Conservation (phyloP, 2,888 invertebrate species). For the Dyspetes luteomarginatus region DNA sequence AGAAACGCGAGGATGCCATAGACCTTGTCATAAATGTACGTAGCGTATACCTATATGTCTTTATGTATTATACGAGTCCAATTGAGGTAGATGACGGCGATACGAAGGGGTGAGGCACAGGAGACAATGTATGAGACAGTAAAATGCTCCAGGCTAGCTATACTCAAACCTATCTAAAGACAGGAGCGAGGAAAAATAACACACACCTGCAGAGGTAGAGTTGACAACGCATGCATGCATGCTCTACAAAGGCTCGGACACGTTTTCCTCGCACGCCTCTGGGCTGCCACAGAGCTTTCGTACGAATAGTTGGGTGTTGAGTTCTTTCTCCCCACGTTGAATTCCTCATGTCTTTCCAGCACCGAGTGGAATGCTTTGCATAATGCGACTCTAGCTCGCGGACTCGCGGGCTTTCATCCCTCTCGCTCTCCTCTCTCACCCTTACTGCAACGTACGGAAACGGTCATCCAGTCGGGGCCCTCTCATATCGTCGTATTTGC, state of each 20-base stretch:
- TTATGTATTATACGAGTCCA: background rate
- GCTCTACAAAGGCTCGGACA: constrained; percentile 27
- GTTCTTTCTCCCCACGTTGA: constrained; percentile 68
- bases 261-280: constrained; percentile 32
- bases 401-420: constrained; percentile 28
- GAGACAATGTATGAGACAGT: constrained; percentile 18
- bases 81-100: background rate
- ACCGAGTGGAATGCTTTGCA: constrained; percentile 79
- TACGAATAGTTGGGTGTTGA: constrained; percentile 77
- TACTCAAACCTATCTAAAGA: background rate
- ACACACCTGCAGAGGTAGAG: constrained; percentile 18
- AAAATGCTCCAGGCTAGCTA: too few species aligned
- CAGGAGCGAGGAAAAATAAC: constrained; percentile 38
- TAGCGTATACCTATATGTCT: background rate
- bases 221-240: constrained; percentile 34
- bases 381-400: constrained; percentile 73
- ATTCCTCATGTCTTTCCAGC: constrained; percentile 73
- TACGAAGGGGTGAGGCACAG: constrained; percentile 7
- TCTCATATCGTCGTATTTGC: background rate
- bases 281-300: constrained; percentile 23
- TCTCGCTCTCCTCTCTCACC: background rate
- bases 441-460: constrained; percentile 14
- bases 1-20: constrained; percentile 44
- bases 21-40: constrained; percentile 11
- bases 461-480: constrained; percentile 52